Percentiles rank a stretch among this genome's conserved stretches.
Conservation (phyloP, 1,140 invertebrate species). For the Zaprionus ornatus region DNA sequence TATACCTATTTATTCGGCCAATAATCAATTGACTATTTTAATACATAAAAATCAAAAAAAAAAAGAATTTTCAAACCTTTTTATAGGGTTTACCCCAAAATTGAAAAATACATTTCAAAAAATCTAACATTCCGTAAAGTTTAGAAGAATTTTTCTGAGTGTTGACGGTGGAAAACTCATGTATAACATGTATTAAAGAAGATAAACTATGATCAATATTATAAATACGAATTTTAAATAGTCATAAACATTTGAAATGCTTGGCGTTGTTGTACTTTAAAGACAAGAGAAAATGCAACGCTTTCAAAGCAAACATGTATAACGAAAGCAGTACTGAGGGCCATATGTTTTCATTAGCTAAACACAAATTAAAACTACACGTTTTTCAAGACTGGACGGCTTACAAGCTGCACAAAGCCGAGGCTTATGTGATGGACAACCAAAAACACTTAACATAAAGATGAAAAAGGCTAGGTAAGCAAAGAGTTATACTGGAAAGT, state of each 20-base stretch:
- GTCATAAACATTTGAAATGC: slow-evolving; percentile 51
- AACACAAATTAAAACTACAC: slow-evolving; percentile 74
- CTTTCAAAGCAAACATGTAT: slow-evolving; percentile 63
- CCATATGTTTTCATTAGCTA: slow-evolving; percentile 67
- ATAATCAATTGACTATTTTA: too few species aligned
- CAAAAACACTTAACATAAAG: slow-evolving; percentile 71
- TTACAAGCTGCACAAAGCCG: slow-evolving; percentile 26
- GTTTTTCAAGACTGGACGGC: slow-evolving; percentile 33
- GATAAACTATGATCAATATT: background rate
- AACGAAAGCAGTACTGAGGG: slow-evolving; percentile 3
- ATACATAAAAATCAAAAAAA: too few species aligned
- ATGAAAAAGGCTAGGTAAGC: slow-evolving; percentile 62
- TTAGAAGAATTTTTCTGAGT: too few species aligned
- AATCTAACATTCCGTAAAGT: too few species aligned
- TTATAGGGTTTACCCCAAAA: too few species aligned
- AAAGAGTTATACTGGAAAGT: slow-evolving; percentile 35
- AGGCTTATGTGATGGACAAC: slow-evolving; percentile 6
- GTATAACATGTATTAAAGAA: too few species aligned
- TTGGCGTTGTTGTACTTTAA: slow-evolving; percentile 7
- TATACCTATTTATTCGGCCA: too few species aligned
- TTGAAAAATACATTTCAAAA: too few species aligned
- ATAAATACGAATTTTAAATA: slow-evolving; percentile 21
- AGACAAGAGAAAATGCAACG: slow-evolving; percentile 56
- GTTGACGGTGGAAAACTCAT: too few species aligned
- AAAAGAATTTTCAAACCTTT: too few species aligned